These are phyloP conservation scores for Pocillopora meandrina DNA, from an alignment of 92 coral and sea anemone species.

Conservation along the genomic window DNA sequence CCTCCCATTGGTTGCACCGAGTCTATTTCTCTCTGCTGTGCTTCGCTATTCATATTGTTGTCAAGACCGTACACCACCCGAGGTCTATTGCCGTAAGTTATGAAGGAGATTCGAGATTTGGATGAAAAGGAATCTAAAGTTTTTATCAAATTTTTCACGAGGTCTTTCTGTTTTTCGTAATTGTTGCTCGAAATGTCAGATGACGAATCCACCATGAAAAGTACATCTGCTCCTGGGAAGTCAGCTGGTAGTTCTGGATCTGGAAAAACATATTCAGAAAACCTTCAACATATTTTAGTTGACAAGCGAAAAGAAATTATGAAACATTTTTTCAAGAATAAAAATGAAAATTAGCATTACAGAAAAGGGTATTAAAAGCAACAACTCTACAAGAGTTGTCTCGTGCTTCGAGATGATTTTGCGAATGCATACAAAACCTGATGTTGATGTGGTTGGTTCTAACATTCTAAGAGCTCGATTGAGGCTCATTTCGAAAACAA, in stretches of 20 bases:
- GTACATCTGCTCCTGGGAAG: constrained; percentile 49
- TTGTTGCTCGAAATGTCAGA: constrained; percentile 46
- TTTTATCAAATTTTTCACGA: constrained; percentile 48
- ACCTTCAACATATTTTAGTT: background rate
- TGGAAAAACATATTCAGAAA: background rate
- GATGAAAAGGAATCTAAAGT: constrained; percentile 40
- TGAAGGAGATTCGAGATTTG: constrained; percentile 51
- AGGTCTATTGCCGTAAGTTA: constrained; percentile 60
- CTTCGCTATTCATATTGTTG: constrained; percentile 10
- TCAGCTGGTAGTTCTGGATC: constrained; percentile 46
- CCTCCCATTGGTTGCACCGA: constrained; percentile 37
- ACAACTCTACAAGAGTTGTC: too few species aligned
- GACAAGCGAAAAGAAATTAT: too few species aligned
- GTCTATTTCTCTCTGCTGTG: constrained; percentile 11
- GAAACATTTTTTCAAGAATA: too few species aligned
- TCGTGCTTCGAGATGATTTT: too few species aligned
- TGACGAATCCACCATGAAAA: constrained; percentile 78
- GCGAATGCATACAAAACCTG: too few species aligned
- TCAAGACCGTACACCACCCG: constrained; percentile 24
- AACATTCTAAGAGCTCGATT: too few species aligned
- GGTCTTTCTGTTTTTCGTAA: constrained; percentile 57
- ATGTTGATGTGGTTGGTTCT: too few species aligned
- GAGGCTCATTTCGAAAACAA: too few species aligned
- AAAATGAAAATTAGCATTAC: too few species aligned
- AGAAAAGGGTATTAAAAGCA: too few species aligned